phyloP scores from a whole-genome alignment of 2,113 vertebrate species.

The Trachemys scripta region DNA sequence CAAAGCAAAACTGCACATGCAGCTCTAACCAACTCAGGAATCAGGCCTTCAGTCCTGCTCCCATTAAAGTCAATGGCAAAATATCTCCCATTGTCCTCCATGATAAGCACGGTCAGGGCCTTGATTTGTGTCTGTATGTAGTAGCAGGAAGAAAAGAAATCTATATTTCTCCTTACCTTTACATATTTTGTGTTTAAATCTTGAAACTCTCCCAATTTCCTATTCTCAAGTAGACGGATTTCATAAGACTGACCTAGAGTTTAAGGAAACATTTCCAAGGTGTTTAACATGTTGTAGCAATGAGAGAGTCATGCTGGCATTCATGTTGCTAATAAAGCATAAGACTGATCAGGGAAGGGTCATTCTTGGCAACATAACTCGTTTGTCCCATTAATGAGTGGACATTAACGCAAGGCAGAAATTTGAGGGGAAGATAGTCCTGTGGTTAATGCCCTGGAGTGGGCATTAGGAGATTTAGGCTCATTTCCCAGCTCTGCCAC shows the following conservation, averaged over 20 bases:
- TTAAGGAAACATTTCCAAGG: constrained; percentile 76
- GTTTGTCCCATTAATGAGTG: constrained; percentile 41
- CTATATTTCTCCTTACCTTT: constrained; percentile 87
- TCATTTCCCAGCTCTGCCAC: background rate
- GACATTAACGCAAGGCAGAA: constrained; percentile 51
- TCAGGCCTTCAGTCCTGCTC: constrained; percentile 19
- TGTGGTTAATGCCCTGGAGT: background rate
- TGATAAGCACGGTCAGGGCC: constrained; percentile 43
- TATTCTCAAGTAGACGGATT: constrained; percentile 95
- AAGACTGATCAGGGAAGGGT: constrained; percentile 64
- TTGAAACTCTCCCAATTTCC: constrained; percentile 94
- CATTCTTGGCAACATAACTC: constrained; percentile 51
- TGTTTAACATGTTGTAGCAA: constrained; percentile 82
- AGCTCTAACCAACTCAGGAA: constrained; percentile 26
- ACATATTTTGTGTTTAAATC: constrained; percentile 94
- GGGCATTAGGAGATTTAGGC: background rate
- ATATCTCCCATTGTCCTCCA: constrained; percentile 58
- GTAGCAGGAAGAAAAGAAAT: constrained; percentile 62
- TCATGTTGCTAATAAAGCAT: constrained; percentile 72
- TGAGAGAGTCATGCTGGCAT: constrained; percentile 79
- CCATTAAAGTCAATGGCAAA: constrained; percentile 64
- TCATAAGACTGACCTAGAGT: constrained; percentile 95
- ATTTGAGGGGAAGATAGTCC: constrained; percentile 22
- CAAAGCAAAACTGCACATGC: constrained; percentile 14
- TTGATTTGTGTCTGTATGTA: constrained; percentile 65